A percentile compares a stretch with the other conserved stretches of the same genome.
Evolutionary conservation across 2,888 invertebrate species (phyloP).

Genomic region (Nebria brevicollis): DNA sequence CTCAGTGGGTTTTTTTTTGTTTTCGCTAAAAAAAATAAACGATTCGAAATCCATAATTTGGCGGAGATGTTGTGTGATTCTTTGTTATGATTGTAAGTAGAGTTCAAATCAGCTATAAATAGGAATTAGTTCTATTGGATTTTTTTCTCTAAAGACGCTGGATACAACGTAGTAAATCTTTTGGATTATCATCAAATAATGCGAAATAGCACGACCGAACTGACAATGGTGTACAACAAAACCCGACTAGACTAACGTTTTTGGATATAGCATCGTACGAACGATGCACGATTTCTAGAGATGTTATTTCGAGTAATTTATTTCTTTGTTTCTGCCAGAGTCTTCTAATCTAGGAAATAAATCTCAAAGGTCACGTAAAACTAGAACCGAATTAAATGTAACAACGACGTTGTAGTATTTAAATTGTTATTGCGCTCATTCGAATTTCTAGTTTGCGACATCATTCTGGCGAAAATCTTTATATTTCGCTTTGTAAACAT

Average conservation of each 20-base stretch:
- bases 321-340: background rate
- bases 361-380: conserved; percentile 1
- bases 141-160: background rate
- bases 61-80: too few relatives aligned
- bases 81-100: background rate
- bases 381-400: background rate
- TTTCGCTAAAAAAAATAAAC: too few relatives aligned
- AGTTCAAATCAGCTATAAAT: background rate
- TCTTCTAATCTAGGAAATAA: background rate
- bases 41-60: too few relatives aligned
- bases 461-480: background rate
- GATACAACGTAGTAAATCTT: background rate
- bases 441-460: background rate
- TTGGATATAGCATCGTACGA: background rate
- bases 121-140: background rate
- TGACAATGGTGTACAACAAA: background rate
- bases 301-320: conserved; percentile 1
- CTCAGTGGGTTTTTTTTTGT: too few relatives aligned
- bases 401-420: background rate
- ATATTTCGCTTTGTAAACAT: background rate
- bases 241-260: background rate
- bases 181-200: background rate
- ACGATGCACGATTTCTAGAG: background rate
- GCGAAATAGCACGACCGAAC: background rate
- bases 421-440: background rate